A percentile compares a stretch with the other conserved stretches of the same genome.
These are phyloP conservation scores for Menura novaehollandiae DNA, from an alignment of 2,113 vertebrate genomes.

Conservation along the genomic window DNA sequence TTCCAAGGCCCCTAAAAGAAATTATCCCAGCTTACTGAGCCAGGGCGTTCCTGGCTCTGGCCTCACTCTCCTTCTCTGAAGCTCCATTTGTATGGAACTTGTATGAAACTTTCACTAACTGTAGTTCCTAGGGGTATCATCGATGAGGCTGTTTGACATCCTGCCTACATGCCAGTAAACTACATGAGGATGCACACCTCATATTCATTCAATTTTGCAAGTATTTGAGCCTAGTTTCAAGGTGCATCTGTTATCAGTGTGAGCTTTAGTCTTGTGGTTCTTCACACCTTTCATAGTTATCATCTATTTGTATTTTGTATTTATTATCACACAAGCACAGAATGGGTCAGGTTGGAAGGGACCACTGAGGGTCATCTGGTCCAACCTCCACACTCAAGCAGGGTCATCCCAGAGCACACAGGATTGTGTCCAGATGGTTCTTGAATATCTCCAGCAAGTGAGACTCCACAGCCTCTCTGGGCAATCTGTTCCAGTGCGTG, in stretches of 20 bases:
- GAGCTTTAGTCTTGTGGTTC: neutral
- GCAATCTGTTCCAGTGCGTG: neutral
- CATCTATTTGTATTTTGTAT: neutral
- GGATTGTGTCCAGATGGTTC: neutral
- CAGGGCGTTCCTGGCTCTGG: neutral
- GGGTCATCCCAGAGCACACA: neutral
- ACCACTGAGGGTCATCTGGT: neutral
- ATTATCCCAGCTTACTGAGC: accelerated
- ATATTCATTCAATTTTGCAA: neutral
- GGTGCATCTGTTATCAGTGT: neutral
- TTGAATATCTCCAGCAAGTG: neutral
- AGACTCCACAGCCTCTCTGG: neutral
- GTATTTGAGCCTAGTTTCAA: neutral
- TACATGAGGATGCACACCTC: neutral
- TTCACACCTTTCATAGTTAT: neutral
- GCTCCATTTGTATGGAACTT: neutral
- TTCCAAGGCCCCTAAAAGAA: neutral
- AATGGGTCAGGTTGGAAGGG: neutral
- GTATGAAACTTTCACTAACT: neutral
- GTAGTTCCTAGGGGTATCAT: neutral
- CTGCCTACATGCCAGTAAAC: neutral
- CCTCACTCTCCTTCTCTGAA: neutral
- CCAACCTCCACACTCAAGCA: neutral
- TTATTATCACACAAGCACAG: neutral
- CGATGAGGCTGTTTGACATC: neutral